Evolutionary conservation across 2,888 invertebrate genomes (phyloP), one percentile per base, ranked within the genome.

Genomic region (Neria commutata): DNA sequence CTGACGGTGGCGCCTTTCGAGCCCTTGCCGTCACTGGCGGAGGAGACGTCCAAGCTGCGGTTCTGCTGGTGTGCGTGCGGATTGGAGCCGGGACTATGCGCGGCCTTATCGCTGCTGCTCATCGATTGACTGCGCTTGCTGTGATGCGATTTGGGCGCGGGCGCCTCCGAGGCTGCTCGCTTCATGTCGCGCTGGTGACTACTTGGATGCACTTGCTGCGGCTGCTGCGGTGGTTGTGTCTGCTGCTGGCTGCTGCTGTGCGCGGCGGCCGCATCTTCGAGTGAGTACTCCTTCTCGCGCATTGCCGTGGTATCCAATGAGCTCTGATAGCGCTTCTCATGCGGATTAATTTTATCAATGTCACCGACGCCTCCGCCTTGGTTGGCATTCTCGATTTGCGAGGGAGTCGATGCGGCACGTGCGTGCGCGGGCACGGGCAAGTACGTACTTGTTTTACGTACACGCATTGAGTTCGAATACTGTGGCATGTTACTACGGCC

Each of bases 321-420:
- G 56, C 74, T 75, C 63, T 74, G 76, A 58, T 68, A 75, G 37
- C 75, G 74, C 56, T 76, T 77, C 25, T 77, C 74, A 33, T 69
- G 58, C 8, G 71, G 60, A 54, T 67, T 70, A 14, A 65, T 61
- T 57, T 67, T 66, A 45, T 67, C 59, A 21, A 72, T 48, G 37
- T 63, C 58, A 11, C 58, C 17, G 29, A 40, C 16, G 16, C 51
- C 23, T 11, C 50, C 17, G 53, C 54, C 54, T 51, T 67, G 65
- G 54, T 58, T 68, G 17, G 73, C 65, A 64, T 79, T 80, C 64
- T 81, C 81, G 14, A 81, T 75, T 69, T 81, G 81, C 23, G 81
- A 81, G 42, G 82, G 82, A 51, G 81, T 81, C 47, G 82, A 82
- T 4, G 81, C 81, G 17, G 82, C 81, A 51, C 82, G 73, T 14